Percentiles rank a stretch among this genome's conserved stretches.
Evolutionary conservation across 2,888 invertebrate species (phyloP).

Genomic region (Pandemis corylana): DNA sequence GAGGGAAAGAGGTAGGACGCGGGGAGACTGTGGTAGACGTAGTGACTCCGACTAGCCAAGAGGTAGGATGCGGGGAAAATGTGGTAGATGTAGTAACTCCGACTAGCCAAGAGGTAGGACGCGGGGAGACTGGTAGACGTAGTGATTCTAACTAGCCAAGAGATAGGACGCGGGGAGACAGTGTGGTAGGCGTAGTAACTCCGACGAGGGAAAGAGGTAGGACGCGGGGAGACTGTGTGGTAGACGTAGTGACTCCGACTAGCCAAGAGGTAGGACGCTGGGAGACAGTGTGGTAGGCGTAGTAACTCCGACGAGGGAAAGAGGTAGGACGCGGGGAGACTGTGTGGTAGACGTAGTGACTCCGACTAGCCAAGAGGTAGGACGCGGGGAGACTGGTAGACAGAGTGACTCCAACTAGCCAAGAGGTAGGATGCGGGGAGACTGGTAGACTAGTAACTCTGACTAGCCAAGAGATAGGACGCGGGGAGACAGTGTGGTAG

Average conservation of each 20-base stretch:
- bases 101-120: slow-evolving; percentile 54
- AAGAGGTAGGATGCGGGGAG: no score
- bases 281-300: no score
- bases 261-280: no score
- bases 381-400: not conserved
- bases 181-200: no score
- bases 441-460: no score
- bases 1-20: slow-evolving; percentile 54
- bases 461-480: no score
- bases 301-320: slow-evolving; percentile 62
- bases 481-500: no score
- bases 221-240: not conserved
- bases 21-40: not conserved
- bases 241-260: slow-evolving; percentile 51
- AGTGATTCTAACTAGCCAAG: slow-evolving; percentile 71
- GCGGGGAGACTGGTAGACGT: slow-evolving; percentile 37
- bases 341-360: no score
- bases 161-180: slow-evolving; percentile 52
- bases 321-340: no score
- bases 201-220: no score
- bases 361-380: no score
- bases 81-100: slow-evolving; percentile 64
- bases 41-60: not conserved
- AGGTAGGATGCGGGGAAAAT: not conserved
- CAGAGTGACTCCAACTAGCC: slow-evolving; percentile 69